Conservation (phyloP, 2,797 vertebrate species). For the Tympanoctomys barrerae region DNA sequence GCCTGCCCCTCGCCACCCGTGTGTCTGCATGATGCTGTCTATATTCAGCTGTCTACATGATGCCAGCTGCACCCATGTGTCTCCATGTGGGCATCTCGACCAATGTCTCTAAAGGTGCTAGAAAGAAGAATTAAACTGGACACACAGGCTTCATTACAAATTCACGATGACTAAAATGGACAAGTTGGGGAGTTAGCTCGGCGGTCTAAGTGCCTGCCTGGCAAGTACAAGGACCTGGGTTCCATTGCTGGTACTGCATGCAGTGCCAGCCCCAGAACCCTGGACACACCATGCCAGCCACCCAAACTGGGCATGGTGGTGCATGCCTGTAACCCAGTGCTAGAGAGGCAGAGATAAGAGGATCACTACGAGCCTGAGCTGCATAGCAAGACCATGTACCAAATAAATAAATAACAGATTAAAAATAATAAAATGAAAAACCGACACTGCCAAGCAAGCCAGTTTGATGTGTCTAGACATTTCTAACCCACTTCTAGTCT, state of each 20-base stretch:
- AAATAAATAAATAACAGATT: too few species aligned
- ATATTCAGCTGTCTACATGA: neutral
- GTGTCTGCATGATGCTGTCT: neutral
- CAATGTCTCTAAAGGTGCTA: neutral
- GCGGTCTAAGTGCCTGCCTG: too few species aligned
- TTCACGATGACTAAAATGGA: neutral
- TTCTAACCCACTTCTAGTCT: neutral
- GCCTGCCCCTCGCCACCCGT: neutral
- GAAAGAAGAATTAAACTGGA: neutral
- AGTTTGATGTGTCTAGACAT: neutral
- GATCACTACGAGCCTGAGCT: too few species aligned
- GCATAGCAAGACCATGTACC: too few species aligned
- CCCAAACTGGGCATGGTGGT: too few species aligned
- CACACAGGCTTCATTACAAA: slow-evolving; percentile 25
- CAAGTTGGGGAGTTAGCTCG: neutral
- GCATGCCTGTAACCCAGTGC: too few species aligned
- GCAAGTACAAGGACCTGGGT: too few species aligned
- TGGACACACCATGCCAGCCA: too few species aligned
- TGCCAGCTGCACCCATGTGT: neutral
- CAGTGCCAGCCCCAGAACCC: too few species aligned
- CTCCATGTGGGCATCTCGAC: neutral
- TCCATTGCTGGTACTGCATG: too few species aligned
- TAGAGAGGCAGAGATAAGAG: too few species aligned
- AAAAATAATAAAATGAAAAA: neutral
- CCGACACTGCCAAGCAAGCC: neutral